Conservation (phyloP, 2,797 vertebrate species). For the Cirrhinus mrigala region DNA sequence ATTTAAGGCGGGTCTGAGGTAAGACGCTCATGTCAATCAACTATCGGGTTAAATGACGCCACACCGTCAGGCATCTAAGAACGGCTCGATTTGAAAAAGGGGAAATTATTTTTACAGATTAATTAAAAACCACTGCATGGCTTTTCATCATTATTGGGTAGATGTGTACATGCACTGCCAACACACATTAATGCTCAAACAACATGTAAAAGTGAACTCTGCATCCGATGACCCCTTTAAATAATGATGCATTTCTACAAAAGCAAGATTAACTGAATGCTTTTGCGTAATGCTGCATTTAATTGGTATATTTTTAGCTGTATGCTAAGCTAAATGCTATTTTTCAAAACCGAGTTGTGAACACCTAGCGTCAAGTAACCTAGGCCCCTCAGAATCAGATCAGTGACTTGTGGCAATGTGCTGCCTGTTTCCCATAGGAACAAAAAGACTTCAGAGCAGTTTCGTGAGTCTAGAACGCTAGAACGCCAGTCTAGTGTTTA, state of each 20-base stretch:
- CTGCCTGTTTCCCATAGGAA: conserved; percentile 8
- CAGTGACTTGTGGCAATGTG: background rate
- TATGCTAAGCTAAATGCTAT: background rate
- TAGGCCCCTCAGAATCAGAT: conserved; percentile 4
- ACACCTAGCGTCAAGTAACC: background rate
- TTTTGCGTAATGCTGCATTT: background rate
- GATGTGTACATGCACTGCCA: too few relatives aligned
- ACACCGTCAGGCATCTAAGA: too few relatives aligned
- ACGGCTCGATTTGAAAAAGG: too few relatives aligned
- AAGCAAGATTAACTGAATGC: background rate
- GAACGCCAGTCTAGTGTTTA: background rate
- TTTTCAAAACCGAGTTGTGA: background rate
- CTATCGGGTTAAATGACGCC: too few relatives aligned
- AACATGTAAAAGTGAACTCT: too few relatives aligned
- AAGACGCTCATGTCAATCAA: too few relatives aligned
- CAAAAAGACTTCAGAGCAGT: background rate
- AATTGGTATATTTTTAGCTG: background rate
- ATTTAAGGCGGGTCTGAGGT: too few relatives aligned
- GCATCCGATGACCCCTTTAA: too few relatives aligned
- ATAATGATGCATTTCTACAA: background rate
- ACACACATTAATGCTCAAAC: too few relatives aligned
- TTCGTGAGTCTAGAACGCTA: conserved; percentile 10
- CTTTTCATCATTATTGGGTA: too few relatives aligned
- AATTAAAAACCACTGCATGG: too few relatives aligned
- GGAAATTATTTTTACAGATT: too few relatives aligned